Percentiles rank a stretch among this genome's conserved stretches.
Conservation (phyloP, 1,140 invertebrate species). For the Formica selysi region DNA sequence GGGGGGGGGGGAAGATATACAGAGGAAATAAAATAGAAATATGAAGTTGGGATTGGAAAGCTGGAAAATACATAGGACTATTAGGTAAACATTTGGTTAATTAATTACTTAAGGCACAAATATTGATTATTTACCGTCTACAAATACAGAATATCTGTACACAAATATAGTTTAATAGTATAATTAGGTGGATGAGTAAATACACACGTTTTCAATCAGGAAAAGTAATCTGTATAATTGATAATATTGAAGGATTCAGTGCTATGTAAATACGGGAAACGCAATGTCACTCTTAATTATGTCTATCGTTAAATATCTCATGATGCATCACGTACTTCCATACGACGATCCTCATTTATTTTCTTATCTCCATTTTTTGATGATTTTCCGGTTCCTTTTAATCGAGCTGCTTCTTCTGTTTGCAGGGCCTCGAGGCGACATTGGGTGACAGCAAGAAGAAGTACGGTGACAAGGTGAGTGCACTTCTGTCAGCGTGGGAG, state of each 20-base stretch:
- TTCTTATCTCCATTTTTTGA: background rate
- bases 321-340: background rate
- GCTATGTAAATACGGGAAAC: background rate
- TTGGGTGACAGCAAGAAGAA: slow-evolving; percentile 87
- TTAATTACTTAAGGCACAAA: slow-evolving; percentile 35
- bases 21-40: background rate
- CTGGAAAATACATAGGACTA: slow-evolving; percentile 28
- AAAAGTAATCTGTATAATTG: background rate
- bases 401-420: slow-evolving; percentile 64
- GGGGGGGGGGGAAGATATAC: background rate
- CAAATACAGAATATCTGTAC: slow-evolving; percentile 13
- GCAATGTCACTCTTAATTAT: background rate
- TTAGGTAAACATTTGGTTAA: slow-evolving; percentile 25
- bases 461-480: slow-evolving; percentile 87
- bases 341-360: background rate
- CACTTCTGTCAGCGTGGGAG: slow-evolving; percentile 87
- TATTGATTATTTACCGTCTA: slow-evolving; percentile 10
- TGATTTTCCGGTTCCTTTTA: slow-evolving; percentile 51
- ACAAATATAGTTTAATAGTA: slow-evolving; percentile 17
- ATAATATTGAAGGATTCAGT: background rate
- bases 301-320: background rate
- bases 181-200: background rate
- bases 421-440: slow-evolving; percentile 86
- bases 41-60: background rate
- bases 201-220: background rate